Evolutionary conservation across 1,140 invertebrate genomes (phyloP).

Genomic region (Diuraphis noxia): DNA sequence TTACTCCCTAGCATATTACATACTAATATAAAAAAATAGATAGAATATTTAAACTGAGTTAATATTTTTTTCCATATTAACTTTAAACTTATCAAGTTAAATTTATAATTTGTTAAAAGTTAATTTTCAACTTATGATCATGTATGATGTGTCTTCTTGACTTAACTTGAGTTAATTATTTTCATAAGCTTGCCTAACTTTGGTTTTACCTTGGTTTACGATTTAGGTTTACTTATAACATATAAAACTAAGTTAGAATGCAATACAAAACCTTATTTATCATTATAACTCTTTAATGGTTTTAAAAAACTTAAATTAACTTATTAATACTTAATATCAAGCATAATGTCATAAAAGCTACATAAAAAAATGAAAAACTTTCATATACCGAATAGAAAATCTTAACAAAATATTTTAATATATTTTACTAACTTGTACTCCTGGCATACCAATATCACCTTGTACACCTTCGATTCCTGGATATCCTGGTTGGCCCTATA

Average conservation of each 20-base stretch:
- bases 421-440: conserved; percentile 28
- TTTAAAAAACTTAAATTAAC: neutral
- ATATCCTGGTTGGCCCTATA: conserved; percentile 62
- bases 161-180: too few species aligned
- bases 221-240: neutral
- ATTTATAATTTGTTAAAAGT: too few species aligned
- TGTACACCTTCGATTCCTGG: conserved; percentile 63
- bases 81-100: too few species aligned
- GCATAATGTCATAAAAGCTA: neutral
- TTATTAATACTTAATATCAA: neutral
- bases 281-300: neutral
- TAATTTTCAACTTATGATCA: too few species aligned
- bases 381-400: neutral
- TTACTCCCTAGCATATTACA: too few species aligned
- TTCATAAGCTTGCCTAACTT: too few species aligned
- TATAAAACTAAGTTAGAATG: neutral
- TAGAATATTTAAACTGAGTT: too few species aligned
- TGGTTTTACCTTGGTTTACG: neutral
- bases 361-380: neutral
- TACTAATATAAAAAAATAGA: too few species aligned
- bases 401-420: neutral
- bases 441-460: conserved; percentile 62
- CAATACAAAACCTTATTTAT: too few species aligned
- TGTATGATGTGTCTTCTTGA: too few species aligned
- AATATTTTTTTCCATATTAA: too few species aligned